Conservation (phyloP, 2,113 vertebrate genomes). For the Ramphastos sulfuratus region DNA sequence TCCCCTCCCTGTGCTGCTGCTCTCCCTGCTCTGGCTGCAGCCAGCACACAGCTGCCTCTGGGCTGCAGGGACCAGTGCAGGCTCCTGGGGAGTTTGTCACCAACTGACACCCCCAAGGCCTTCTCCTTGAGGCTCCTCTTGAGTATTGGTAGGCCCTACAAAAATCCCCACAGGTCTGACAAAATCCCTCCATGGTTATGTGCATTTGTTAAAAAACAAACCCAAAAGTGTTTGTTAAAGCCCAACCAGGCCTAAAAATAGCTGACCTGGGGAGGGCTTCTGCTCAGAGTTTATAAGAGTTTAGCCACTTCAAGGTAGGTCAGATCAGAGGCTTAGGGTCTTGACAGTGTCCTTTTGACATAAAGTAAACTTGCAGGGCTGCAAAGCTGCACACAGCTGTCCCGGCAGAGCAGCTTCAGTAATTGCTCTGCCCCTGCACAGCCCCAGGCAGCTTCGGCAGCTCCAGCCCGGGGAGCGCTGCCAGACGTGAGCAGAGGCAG, state of each 20-base stretch:
- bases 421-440: neutral
- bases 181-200: neutral
- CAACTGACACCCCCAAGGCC: neutral
- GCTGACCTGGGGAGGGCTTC: neutral
- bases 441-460: no score
- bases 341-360: slow-evolving; percentile 55
- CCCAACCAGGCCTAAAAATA: neutral
- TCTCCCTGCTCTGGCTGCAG: no score
- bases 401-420: neutral
- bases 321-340: neutral
- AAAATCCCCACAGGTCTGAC: neutral
- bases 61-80: no score
- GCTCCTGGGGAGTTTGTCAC: no score
- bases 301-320: slow-evolving; percentile 27
- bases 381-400: slow-evolving; percentile 59
- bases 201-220: neutral
- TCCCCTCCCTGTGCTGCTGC: no score
- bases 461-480: neutral
- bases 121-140: neutral
- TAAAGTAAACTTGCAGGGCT: slow-evolving; percentile 35
- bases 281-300: slow-evolving; percentile 6
- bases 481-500: neutral
- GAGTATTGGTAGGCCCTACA: neutral
- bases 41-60: no score
- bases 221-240: neutral